phyloP scores from a whole-genome alignment of 2,888 invertebrate species.

The Mongoloraphidia duomilia region DNA sequence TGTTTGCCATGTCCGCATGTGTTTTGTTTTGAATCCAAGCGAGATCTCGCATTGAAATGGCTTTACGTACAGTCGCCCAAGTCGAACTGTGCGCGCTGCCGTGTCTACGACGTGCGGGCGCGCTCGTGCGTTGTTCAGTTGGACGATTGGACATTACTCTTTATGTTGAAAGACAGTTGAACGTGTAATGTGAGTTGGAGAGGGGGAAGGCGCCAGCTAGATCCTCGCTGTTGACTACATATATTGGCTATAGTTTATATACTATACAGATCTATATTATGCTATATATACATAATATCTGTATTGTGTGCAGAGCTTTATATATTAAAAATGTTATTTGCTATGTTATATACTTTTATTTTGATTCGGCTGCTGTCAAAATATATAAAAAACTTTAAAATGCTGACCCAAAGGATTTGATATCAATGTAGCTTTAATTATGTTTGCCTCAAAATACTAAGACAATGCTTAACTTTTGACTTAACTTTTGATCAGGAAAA shows the following conservation, averaged over 20 bases:
- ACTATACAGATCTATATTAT: background rate
- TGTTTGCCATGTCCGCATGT: conserved; percentile 29
- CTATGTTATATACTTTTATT: no score
- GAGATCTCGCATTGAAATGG: conserved; percentile 33
- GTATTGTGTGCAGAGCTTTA: no score
- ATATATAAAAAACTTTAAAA: no score
- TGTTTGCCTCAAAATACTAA: no score
- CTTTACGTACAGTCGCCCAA: conserved; percentile 29
- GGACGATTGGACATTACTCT: conserved; percentile 28
- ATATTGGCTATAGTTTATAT: background rate
- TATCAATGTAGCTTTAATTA: no score
- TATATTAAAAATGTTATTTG: no score
- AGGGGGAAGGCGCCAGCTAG: conserved; percentile 27
- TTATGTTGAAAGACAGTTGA: conserved; percentile 24
- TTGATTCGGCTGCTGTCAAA: no score
- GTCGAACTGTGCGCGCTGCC: conserved; percentile 14
- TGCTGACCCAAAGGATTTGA: no score
- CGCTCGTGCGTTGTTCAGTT: conserved; percentile 17
- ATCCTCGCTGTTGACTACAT: conserved; percentile 26
- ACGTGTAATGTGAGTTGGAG: conserved; percentile 13
- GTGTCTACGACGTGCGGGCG: conserved; percentile 7
- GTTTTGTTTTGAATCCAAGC: conserved; percentile 34
- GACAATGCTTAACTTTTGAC: no score
- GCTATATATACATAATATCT: no score
- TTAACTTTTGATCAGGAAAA: no score